Conservation (phyloP, 2,888 invertebrate species). For the Platerodrilus igneus region DNA sequence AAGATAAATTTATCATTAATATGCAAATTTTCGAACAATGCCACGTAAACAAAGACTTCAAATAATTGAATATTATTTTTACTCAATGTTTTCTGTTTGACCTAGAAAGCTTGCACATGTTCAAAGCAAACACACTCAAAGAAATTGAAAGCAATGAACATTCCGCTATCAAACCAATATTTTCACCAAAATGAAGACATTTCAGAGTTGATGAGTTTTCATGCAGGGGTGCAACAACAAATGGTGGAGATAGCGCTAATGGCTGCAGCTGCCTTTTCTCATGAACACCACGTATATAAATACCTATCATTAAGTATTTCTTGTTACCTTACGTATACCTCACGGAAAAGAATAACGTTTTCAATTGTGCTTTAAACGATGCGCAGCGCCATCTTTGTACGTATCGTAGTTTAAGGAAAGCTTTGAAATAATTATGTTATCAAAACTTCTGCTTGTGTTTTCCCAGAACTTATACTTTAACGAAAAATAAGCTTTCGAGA, state of each 20-base stretch:
- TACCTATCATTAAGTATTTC: conserved; percentile 44
- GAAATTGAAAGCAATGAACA: conserved; percentile 21
- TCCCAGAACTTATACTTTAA: conserved; percentile 17
- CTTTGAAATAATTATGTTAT: too few relatives aligned
- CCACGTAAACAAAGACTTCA: too few relatives aligned
- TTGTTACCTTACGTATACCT: conserved; percentile 18
- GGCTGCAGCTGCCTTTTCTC: conserved; percentile 43
- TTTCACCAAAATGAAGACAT: conserved; percentile 37
- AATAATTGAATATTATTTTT: too few relatives aligned
- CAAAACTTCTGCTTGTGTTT: conserved; percentile 16
- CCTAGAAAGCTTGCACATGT: too few relatives aligned
- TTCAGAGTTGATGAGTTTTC: conserved; percentile 36
- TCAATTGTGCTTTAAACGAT: conserved; percentile 1
- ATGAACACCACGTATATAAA: conserved; percentile 46
- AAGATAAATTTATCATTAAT: too few relatives aligned
- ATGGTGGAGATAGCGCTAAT: conserved; percentile 43
- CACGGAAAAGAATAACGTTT: not conserved
- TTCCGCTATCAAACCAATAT: conserved; percentile 31
- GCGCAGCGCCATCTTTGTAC: too few relatives aligned
- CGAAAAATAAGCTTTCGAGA: conserved; percentile 23
- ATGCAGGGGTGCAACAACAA: conserved; percentile 34
- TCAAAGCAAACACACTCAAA: too few relatives aligned
- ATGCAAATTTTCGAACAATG: too few relatives aligned
- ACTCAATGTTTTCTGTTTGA: too few relatives aligned
- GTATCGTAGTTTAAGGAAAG: conserved; percentile 11